phyloP scores from a whole-genome alignment of 2,797 vertebrate species.

The Neostethus bicornis region DNA sequence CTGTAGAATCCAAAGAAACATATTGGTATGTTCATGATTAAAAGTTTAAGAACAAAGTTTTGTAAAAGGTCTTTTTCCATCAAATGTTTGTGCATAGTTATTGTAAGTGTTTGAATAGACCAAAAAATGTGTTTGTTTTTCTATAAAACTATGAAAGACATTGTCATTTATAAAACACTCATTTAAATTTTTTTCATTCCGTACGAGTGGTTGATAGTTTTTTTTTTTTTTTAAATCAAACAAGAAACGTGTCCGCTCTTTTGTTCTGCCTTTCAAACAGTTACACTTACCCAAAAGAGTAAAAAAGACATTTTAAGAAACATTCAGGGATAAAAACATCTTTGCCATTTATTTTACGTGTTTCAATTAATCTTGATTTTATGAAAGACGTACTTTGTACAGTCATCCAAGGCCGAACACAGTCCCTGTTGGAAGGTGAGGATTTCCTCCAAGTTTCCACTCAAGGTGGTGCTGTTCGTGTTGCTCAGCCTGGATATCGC shows the following conservation, averaged over 20 bases:
- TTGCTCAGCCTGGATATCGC: constrained; percentile 80
- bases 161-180: too few species aligned
- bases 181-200: too few species aligned
- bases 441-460: constrained; percentile 95
- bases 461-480: constrained; percentile 83
- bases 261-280: too few species aligned
- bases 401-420: constrained; percentile 91
- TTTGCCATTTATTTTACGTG: too few species aligned
- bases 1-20: neutral
- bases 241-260: too few species aligned
- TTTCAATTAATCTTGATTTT: neutral
- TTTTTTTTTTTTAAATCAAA: too few species aligned
- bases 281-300: too few species aligned
- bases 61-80: neutral
- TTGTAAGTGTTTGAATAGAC: neutral
- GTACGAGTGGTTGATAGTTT: too few species aligned
- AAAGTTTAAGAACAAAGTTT: neutral
- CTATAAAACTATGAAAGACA: neutral
- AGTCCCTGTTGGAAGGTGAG: constrained; percentile 92
- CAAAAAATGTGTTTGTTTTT: neutral
- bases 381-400: constrained; percentile 86
- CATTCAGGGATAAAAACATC: too few species aligned
- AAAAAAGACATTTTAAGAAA: too few species aligned
- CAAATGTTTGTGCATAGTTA: neutral
- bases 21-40: neutral